A percentile compares a stretch with the other conserved stretches of the same genome.
Evolutionary conservation across 2,797 vertebrate genomes (phyloP).

Genomic region (Ceryle rudis): DNA sequence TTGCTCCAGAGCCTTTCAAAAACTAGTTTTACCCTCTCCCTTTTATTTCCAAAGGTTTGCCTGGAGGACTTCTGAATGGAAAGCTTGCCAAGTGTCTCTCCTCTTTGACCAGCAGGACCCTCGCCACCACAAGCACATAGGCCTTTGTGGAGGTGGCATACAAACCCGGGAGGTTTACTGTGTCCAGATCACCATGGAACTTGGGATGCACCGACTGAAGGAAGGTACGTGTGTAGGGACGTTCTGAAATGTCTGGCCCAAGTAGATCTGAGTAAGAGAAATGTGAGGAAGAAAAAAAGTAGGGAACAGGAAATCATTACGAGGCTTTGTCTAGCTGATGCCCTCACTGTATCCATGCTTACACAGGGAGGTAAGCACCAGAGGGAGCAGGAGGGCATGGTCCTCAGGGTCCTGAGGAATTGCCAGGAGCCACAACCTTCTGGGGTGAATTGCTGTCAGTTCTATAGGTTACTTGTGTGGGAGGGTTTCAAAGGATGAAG

Average conservation of each 20-base stretch:
- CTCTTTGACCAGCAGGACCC: conserved; percentile 86
- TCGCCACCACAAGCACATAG: conserved; percentile 67
- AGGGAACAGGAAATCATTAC: no score
- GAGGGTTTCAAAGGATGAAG: not conserved
- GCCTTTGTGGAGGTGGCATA: conserved; percentile 91
- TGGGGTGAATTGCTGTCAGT: not conserved
- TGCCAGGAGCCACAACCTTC: not conserved
- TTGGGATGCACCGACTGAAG: conserved; percentile 77
- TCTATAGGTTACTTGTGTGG: not conserved
- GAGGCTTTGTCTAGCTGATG: not conserved
- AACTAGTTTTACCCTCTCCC: conserved; percentile 11
- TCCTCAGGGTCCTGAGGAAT: not conserved
- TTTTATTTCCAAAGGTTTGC: conserved; percentile 82
- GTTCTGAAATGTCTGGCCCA: not conserved
- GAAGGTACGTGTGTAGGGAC: conserved; percentile 82
- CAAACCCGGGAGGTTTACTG: conserved; percentile 92
- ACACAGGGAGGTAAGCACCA: not conserved
- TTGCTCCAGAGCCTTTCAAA: not conserved
- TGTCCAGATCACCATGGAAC: conserved; percentile 79
- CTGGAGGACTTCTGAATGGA: conserved; percentile 95
- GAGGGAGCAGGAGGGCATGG: not conserved
- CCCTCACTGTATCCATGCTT: accelerated
- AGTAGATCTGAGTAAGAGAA: not conserved
- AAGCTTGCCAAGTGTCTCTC: conserved; percentile 85
- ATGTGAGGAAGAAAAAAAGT: accelerated